Conservation (phyloP, 2,113 vertebrate genomes). For the Origma solitaria region DNA sequence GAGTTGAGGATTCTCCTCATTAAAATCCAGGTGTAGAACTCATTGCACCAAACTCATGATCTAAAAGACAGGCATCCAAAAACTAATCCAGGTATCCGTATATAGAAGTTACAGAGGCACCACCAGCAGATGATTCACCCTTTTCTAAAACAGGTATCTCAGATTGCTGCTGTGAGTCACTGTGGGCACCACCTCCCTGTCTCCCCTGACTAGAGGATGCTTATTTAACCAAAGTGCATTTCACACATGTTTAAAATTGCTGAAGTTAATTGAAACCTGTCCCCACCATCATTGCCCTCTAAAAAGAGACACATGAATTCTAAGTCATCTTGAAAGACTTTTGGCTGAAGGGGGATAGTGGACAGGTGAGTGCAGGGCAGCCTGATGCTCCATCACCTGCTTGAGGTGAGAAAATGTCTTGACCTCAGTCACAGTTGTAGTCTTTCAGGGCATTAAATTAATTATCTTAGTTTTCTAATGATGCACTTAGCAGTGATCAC, state of each 20-base stretch:
- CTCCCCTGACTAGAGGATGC: background rate
- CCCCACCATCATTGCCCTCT: background rate
- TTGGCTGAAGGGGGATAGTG: background rate
- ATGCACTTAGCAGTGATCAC: background rate
- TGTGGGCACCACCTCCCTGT: background rate
- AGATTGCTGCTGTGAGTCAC: conserved; percentile 33
- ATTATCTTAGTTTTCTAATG: background rate
- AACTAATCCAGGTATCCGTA: background rate
- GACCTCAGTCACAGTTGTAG: background rate
- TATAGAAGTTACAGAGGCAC: background rate
- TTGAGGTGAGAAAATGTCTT: background rate
- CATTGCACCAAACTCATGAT: background rate
- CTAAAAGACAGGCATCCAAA: background rate
- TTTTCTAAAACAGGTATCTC: conserved; percentile 5
- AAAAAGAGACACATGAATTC: background rate
- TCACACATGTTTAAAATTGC: background rate
- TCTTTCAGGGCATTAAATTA: background rate
- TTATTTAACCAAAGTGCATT: conserved; percentile 21
- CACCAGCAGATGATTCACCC: conserved; percentile 25
- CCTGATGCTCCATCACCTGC: background rate
- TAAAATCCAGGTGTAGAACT: background rate
- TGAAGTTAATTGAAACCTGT: background rate
- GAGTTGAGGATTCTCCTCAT: background rate
- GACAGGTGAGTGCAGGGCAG: background rate
- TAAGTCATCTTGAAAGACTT: background rate